These are phyloP conservation scores for Euzophera pinguis DNA, from an alignment of 2,888 invertebrate genomes.

Conservation along the genomic window DNA sequence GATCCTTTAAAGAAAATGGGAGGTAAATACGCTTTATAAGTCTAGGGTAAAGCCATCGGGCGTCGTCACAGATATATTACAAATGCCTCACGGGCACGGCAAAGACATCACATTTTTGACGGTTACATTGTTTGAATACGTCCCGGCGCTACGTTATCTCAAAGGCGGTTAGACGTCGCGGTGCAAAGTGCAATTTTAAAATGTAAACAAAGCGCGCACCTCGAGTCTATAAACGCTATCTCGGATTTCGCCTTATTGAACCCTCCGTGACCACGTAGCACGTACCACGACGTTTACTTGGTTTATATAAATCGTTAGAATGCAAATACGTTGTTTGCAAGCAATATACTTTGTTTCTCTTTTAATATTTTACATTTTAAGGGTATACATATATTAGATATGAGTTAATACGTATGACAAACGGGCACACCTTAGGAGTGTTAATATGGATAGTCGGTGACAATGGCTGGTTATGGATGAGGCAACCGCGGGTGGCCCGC, in stretches of 20 bases:
- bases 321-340: constrained; percentile 1
- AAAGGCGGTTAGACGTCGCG: constrained; percentile 62
- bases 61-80: constrained; percentile 25
- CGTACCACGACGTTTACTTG: constrained; percentile 45
- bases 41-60: background rate
- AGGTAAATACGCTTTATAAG: background rate
- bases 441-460: constrained; percentile 54
- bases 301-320: constrained; percentile 40
- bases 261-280: constrained; percentile 26
- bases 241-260: constrained; percentile 70
- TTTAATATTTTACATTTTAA: background rate
- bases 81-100: constrained; percentile 40
- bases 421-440: constrained; percentile 27
- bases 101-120: constrained; percentile 63
- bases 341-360: background rate
- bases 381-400: too few relatives aligned
- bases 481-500: constrained; percentile 31
- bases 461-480: constrained; percentile 58
- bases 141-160: constrained; percentile 63
- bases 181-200: constrained; percentile 79
- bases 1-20: background rate
- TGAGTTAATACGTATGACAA: background rate
- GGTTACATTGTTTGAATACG: constrained; percentile 71
- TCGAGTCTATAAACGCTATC: constrained; percentile 67
- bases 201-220: constrained; percentile 75